phyloP scores from a whole-genome alignment of 2,888 invertebrate species.

The Listrodromus nycthemerus region DNA sequence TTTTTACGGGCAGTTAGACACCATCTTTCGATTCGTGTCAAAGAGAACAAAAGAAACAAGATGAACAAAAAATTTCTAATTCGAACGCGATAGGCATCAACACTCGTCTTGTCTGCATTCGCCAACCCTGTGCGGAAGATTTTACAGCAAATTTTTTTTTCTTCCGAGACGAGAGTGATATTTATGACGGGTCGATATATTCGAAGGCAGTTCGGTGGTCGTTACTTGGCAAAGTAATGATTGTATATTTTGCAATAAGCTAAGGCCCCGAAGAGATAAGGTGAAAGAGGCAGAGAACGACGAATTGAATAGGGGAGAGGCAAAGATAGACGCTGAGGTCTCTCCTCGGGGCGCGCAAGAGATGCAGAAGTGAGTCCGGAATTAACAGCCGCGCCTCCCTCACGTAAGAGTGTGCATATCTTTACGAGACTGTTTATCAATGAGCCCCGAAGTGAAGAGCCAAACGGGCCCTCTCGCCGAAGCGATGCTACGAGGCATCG shows the following conservation, averaged over 20 bases:
- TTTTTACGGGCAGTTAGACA: too few species aligned
- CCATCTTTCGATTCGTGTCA: too few species aligned
- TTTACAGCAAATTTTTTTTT: background rate
- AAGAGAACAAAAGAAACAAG: too few species aligned
- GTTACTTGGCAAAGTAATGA: constrained; percentile 32
- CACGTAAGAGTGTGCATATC: constrained; percentile 29
- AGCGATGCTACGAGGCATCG: constrained; percentile 10
- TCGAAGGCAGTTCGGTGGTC: constrained; percentile 39
- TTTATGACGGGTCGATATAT: constrained; percentile 44
- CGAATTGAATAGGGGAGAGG: constrained; percentile 55
- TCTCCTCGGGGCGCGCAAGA: constrained; percentile 15
- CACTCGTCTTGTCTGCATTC: too few species aligned
- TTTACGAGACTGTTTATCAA: constrained; percentile 68
- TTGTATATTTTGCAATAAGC: constrained; percentile 34
- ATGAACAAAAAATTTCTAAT: too few species aligned
- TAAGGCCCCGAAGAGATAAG: background rate
- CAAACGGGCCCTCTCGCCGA: constrained; percentile 33
- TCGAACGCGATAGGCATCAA: too few species aligned
- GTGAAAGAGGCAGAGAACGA: background rate
- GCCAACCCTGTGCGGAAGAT: constrained; percentile 1
- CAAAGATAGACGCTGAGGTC: constrained; percentile 54
- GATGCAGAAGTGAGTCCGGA: constrained; percentile 5
- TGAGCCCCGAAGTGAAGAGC: constrained; percentile 55
- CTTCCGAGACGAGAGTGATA: constrained; percentile 19
- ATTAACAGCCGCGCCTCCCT: constrained; percentile 3